Percentiles rank a stretch among this genome's conserved stretches.
phyloP scores from a whole-genome alignment of 1,140 invertebrate species.

The Drosophila melanogaster region DNA sequence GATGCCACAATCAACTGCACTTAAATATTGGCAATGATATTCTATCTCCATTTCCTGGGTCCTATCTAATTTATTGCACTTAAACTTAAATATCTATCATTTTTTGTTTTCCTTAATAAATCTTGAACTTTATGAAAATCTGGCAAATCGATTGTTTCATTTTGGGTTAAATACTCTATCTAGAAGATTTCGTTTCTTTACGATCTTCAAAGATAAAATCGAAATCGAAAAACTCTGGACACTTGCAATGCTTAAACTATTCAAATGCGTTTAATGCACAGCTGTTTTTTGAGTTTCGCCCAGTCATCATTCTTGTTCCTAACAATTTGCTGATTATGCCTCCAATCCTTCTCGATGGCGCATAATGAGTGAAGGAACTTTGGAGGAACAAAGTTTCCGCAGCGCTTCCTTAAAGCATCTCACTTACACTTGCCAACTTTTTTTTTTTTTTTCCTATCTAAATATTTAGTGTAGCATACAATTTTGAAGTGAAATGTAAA shows the following conservation, averaged over 20 bases:
- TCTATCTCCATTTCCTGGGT: constrained; percentile 27
- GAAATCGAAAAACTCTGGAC: too few relatives aligned
- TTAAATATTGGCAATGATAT: constrained; percentile 65
- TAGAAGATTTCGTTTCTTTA: too few relatives aligned
- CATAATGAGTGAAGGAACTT: constrained; percentile 56
- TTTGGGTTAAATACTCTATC: neutral
- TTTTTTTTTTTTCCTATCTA: constrained; percentile 62
- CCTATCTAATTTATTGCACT: constrained; percentile 63
- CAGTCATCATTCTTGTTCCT: constrained; percentile 21
- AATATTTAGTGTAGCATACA: constrained; percentile 79
- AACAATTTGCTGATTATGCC: constrained; percentile 44
- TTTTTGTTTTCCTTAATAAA: constrained; percentile 26
- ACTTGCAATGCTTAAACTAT: constrained; percentile 3
- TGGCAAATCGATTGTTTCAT: constrained; percentile 7
- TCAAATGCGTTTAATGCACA: constrained; percentile 4
- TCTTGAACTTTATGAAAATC: constrained; percentile 16
- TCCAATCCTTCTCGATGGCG: neutral
- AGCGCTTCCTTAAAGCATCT: constrained; percentile 61
- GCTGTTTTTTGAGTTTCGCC: constrained; percentile 20
- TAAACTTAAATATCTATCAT: constrained; percentile 11
- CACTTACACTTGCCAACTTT: constrained; percentile 61
- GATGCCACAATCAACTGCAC: constrained; percentile 48
- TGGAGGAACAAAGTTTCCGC: constrained; percentile 28
- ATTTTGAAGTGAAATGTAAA: constrained; percentile 80
- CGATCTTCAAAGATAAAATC: too few relatives aligned